phyloP scores from a whole-genome alignment of 2,113 vertebrate genomes.

The Lycocorax pyrrhopterus region DNA sequence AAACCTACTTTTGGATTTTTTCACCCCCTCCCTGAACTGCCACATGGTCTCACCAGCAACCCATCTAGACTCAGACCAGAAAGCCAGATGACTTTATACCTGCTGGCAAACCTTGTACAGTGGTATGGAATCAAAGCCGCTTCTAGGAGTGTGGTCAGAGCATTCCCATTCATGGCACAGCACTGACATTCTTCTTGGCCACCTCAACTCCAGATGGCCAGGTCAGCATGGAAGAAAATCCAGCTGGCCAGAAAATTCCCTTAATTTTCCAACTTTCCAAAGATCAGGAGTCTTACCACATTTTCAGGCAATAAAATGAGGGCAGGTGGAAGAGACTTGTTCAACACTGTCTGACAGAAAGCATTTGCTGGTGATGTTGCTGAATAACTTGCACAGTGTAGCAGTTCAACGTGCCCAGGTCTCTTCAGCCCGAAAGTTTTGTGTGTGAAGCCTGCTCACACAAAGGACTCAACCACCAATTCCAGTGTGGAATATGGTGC shows the following conservation, averaged over 20 bases:
- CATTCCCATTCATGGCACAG: not conserved
- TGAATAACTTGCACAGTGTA: not conserved
- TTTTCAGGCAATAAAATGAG: not conserved
- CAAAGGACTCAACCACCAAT: not conserved
- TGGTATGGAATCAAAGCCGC: accelerated
- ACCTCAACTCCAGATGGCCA: not conserved
- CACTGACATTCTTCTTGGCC: not conserved
- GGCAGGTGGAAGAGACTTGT: not conserved
- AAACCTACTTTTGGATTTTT: not conserved
- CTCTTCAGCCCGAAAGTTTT: not conserved
- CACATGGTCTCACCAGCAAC: not conserved
- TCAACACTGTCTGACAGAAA: not conserved
- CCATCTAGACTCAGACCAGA: not conserved
- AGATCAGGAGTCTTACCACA: not conserved
- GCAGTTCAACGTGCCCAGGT: accelerated
- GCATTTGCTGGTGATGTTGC: not conserved
- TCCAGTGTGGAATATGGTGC: not conserved
- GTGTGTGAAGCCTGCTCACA: not conserved
- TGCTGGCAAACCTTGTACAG: not conserved
- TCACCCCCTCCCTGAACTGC: not conserved
- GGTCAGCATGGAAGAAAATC: not conserved
- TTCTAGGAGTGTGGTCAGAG: not conserved
- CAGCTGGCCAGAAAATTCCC: not conserved
- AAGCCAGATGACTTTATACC: not conserved
- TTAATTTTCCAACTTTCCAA: not conserved